Evolutionary conservation across 1,140 invertebrate species (phyloP).

Genomic region (Dysdera silvatica): DNA sequence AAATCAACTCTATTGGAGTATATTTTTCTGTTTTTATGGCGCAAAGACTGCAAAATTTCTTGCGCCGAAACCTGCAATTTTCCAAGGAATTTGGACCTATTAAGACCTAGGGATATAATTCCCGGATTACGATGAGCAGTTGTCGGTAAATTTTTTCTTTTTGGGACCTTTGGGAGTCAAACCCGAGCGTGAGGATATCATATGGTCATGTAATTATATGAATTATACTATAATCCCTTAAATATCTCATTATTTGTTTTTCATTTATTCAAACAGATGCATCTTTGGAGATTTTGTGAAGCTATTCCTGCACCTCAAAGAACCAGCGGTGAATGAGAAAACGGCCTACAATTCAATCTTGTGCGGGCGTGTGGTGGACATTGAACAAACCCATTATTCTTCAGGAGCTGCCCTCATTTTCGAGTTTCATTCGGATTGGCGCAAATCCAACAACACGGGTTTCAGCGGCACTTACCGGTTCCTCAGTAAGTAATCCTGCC

Average conservation of each 20-base stretch:
- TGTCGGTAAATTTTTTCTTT: too few species aligned
- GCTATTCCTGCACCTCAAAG: constrained; percentile 62
- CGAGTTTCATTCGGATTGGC: constrained; percentile 63
- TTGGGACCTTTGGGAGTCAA: too few species aligned
- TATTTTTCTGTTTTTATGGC: too few species aligned
- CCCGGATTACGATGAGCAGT: too few species aligned
- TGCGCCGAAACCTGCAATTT: too few species aligned
- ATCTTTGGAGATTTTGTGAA: constrained; percentile 66
- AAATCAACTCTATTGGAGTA: too few species aligned
- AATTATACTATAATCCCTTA: background rate
- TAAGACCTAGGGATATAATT: too few species aligned
- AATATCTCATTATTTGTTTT: background rate
- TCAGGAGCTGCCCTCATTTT: constrained; percentile 67
- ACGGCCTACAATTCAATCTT: constrained; percentile 65
- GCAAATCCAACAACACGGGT: constrained; percentile 57
- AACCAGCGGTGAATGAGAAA: constrained; percentile 64
- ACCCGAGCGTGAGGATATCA: too few species aligned
- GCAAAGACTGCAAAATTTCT: too few species aligned
- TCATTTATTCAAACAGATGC: constrained; percentile 52
- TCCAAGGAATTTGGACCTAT: too few species aligned
- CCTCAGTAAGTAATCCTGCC: constrained; percentile 60
- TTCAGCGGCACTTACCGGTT: constrained; percentile 72
- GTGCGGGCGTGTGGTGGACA: constrained; percentile 59
- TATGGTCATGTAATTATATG: background rate
- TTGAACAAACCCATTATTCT: constrained; percentile 69